Percentiles rank a stretch among this genome's conserved stretches.
phyloP scores from a whole-genome alignment of 2,113 vertebrate species.

The Pachyramphus minor region DNA sequence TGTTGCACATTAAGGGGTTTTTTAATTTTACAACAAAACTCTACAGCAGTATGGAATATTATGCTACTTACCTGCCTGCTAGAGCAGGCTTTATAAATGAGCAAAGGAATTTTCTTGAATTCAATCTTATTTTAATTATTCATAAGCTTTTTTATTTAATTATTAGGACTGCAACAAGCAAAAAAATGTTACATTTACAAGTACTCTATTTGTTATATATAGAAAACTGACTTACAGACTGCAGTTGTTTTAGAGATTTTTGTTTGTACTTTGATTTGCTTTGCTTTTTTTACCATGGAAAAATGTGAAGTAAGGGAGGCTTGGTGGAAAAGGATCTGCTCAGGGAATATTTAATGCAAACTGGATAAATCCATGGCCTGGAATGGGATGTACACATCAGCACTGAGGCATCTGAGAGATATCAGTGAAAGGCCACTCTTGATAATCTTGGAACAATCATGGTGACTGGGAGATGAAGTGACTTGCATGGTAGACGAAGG shows the following conservation, averaged over 20 bases:
- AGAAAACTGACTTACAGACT: conserved; percentile 63
- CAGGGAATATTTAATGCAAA: neutral
- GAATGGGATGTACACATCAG: neutral
- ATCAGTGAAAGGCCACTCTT: neutral
- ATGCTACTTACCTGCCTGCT: neutral
- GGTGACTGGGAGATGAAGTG: neutral
- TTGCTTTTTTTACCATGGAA: neutral
- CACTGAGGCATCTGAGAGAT: neutral
- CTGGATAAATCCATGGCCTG: neutral
- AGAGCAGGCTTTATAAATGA: conserved; percentile 35
- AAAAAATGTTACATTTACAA: conserved; percentile 64
- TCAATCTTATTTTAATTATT: conserved; percentile 78
- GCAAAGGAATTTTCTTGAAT: conserved; percentile 65
- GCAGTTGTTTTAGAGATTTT: neutral
- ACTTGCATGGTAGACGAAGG: neutral
- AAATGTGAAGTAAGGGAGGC: neutral
- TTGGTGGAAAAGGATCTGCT: neutral
- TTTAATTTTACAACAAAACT: conserved; percentile 43
- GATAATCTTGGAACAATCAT: neutral
- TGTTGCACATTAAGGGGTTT: conserved; percentile 58
- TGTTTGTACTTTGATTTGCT: neutral
- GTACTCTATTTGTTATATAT: conserved; percentile 58
- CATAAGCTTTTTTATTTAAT: conserved; percentile 74
- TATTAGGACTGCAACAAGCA: conserved; percentile 64
- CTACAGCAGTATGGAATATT: neutral